A percentile compares a stretch with the other conserved stretches of the same genome.
Conservation (phyloP, 2,888 invertebrate species). For the Branchipolynoe longqiensis region DNA sequence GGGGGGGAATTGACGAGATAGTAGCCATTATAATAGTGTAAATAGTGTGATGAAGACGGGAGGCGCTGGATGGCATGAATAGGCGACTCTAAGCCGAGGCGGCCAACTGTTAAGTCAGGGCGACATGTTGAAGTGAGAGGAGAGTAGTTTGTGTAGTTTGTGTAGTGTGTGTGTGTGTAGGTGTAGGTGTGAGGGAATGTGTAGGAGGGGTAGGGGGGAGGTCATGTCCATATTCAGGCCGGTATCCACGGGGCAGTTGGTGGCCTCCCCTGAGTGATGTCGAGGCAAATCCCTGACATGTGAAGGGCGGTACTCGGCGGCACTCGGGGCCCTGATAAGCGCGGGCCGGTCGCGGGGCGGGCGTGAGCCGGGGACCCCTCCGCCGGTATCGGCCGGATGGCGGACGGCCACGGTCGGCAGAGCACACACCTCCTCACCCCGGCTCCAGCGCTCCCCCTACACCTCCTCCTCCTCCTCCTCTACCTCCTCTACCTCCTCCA, state of each 20-base stretch:
- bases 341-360: neutral
- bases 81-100: no score
- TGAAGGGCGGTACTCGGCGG: neutral
- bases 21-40: no score
- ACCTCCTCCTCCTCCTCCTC: no score
- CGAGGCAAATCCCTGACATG: conserved; percentile 31
- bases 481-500: no score
- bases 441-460: no score
- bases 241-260: conserved; percentile 33
- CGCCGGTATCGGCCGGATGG: conserved; percentile 41
- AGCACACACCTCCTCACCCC: conserved; percentile 1
- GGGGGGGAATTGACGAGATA: no score
- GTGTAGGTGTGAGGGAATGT: neutral
- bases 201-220: neutral
- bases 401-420: conserved; percentile 10
- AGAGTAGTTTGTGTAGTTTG: no score
- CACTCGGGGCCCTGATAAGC: neutral
- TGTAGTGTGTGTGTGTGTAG: conserved; percentile 4
- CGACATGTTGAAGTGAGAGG: no score
- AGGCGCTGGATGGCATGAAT: no score
- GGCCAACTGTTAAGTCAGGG: no score
- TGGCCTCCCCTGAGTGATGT: conserved; percentile 34
- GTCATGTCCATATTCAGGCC: conserved; percentile 23
- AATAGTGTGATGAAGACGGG: no score
- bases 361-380: no score